Conservation (phyloP, 92 coral and sea anemone species). For the Siderastrea radians region DNA sequence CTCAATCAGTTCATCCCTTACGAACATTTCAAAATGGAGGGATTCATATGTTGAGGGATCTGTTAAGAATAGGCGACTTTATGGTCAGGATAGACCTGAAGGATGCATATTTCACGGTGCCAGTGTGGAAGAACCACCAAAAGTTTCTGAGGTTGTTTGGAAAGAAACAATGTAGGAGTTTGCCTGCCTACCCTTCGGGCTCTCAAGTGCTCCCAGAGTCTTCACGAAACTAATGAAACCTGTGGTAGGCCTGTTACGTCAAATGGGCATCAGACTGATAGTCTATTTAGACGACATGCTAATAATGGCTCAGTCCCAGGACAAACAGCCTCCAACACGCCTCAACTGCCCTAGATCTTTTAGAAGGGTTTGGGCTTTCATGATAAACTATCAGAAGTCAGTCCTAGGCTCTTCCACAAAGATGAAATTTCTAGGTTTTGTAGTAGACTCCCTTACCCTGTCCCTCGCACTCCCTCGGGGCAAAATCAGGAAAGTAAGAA, state of each 20-base stretch:
- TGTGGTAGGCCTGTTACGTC: slow-evolving; percentile 50
- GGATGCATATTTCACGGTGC: slow-evolving; percentile 66
- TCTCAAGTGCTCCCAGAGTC: slow-evolving; percentile 58
- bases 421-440: slow-evolving; percentile 68
- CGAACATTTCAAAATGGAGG: slow-evolving; percentile 84
- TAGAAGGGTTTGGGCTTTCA: slow-evolving; percentile 59
- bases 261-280: slow-evolving; percentile 55
- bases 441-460: slow-evolving; percentile 51
- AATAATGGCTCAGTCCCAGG: slow-evolving; percentile 56
- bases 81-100: slow-evolving; percentile 64
- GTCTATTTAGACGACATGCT: slow-evolving; percentile 68
- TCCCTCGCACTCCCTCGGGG: slow-evolving; percentile 61
- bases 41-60: slow-evolving; percentile 59
- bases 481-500: slow-evolving; percentile 53
- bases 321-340: slow-evolving; percentile 48
- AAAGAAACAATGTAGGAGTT: slow-evolving; percentile 35
- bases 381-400: slow-evolving; percentile 55
- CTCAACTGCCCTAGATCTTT: slow-evolving; percentile 49
- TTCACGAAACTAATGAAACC: slow-evolving; percentile 70
- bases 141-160: slow-evolving; percentile 38
- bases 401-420: slow-evolving; percentile 39
- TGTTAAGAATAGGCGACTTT: slow-evolving; percentile 57
- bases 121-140: slow-evolving; percentile 47
- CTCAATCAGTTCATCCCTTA: slow-evolving; percentile 57
- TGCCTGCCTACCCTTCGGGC: slow-evolving; percentile 70